Evolutionary conservation across 2,888 invertebrate species (phyloP).

Genomic region (Polietes domitor): DNA sequence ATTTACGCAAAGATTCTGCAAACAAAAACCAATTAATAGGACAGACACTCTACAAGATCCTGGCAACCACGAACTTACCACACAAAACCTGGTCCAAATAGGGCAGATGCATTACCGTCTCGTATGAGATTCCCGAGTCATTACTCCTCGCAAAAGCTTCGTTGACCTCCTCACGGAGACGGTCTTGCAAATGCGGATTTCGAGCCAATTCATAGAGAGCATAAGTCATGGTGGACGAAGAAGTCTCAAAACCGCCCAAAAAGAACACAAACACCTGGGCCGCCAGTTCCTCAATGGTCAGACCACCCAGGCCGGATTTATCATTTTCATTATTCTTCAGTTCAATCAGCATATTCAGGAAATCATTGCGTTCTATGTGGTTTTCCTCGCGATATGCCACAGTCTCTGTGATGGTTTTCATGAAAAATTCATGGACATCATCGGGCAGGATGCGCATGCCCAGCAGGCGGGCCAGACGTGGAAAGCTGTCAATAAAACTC

Average conservation of each 20-base stretch:
- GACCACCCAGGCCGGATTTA: constrained; percentile 47
- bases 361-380: constrained; percentile 80
- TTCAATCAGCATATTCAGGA: constrained; percentile 81
- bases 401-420: constrained; percentile 77
- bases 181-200: constrained; percentile 80
- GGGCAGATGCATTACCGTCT: constrained; percentile 77
- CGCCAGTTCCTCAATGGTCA: constrained; percentile 80
- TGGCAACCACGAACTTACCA: too few relatives aligned
- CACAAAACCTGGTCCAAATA: constrained; percentile 81
- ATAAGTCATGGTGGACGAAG: constrained; percentile 81
- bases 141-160: constrained; percentile 76
- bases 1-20: constrained; percentile 82
- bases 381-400: constrained; percentile 77
- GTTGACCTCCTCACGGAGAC: constrained; percentile 80
- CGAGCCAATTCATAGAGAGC: constrained; percentile 82
- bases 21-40: constrained; percentile 38
- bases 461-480: constrained; percentile 64
- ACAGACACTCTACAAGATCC: neutral
- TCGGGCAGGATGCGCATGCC: constrained; percentile 67
- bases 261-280: constrained; percentile 83
- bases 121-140: constrained; percentile 75
- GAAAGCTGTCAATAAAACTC: constrained; percentile 60
- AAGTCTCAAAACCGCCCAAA: constrained; percentile 83
- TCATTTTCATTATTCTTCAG: constrained; percentile 74
- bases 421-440: constrained; percentile 74